These are phyloP conservation scores for Aurelia coerulea DNA, from an alignment of 30 jellyfish, hydroid and myxozoan species.

Conservation along the genomic window DNA sequence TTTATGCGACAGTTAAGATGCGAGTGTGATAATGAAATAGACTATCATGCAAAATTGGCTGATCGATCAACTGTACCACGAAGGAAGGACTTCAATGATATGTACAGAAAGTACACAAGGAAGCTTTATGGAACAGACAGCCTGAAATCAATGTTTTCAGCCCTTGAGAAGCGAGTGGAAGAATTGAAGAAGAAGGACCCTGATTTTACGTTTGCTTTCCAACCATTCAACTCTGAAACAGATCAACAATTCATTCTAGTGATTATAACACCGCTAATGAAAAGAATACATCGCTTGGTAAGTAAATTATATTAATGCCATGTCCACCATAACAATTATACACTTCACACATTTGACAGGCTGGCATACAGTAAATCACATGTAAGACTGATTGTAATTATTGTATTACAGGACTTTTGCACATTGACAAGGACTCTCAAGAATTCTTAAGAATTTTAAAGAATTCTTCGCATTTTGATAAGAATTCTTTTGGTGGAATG, in stretches of 20 bases:
- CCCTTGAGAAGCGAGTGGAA: background rate
- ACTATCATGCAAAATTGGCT: constrained; percentile 6
- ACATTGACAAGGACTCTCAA: no score
- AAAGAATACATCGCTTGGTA: constrained; percentile 20
- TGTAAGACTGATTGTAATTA: no score
- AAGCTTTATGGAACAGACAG: constrained; percentile 1
- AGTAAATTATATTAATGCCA: background rate
- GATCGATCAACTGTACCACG: constrained; percentile 20
- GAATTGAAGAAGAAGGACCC: constrained; percentile 2
- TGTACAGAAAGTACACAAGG: background rate
- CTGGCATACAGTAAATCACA: no score
- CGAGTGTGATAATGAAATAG: background rate
- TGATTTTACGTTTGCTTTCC: background rate
- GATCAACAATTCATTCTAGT: constrained; percentile 3
- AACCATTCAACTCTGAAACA: background rate
- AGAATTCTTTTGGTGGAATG: no score
- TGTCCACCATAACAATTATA: no score
- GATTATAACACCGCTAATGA: constrained; percentile 26
- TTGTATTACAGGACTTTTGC: no score
- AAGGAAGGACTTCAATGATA: constrained; percentile 21
- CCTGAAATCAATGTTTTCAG: constrained; percentile 2
- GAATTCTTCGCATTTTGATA: no score
- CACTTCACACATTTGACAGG: no score
- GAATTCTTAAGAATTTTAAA: no score
- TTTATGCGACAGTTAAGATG: background rate